phyloP scores from a whole-genome alignment of 2,888 invertebrate genomes.

The Lamproptera curius region DNA sequence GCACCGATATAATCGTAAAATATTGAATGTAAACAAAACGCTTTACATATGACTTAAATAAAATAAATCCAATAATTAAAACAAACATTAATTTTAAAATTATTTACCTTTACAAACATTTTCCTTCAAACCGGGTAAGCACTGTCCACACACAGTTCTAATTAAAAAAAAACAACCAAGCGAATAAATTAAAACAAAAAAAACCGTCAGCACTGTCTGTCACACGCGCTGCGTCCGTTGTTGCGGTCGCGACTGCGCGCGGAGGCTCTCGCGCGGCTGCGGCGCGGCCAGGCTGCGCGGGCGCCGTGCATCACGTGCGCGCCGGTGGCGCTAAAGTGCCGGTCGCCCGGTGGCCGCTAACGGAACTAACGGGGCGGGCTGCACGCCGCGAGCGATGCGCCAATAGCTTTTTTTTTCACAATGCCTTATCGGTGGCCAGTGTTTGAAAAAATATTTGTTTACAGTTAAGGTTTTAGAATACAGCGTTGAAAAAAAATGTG shows the following conservation, averaged over 20 bases:
- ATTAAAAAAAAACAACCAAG: slow-evolving; percentile 35
- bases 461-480: no score
- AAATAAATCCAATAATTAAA: not conserved
- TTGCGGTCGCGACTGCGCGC: slow-evolving; percentile 48
- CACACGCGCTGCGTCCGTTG: slow-evolving; percentile 61
- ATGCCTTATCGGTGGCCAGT: no score
- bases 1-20: no score
- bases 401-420: no score
- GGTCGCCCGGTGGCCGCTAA: slow-evolving; percentile 47
- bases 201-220: slow-evolving; percentile 38
- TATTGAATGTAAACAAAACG: no score
- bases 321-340: slow-evolving; percentile 48
- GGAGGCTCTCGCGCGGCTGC: slow-evolving; percentile 69
- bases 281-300: slow-evolving; percentile 65
- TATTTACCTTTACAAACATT: slow-evolving; percentile 33
- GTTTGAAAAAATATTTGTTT: no score
- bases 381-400: slow-evolving; percentile 53
- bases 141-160: slow-evolving; percentile 19
- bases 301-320: slow-evolving; percentile 71
- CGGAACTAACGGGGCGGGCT: slow-evolving; percentile 59
- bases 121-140: slow-evolving; percentile 19
- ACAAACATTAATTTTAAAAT: slow-evolving; percentile 9
- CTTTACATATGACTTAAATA: no score
- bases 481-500: no score
- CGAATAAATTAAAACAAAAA: slow-evolving; percentile 24